Evolutionary conservation across 2,888 invertebrate species (phyloP).

Genomic region (Limnephilus auricula): DNA sequence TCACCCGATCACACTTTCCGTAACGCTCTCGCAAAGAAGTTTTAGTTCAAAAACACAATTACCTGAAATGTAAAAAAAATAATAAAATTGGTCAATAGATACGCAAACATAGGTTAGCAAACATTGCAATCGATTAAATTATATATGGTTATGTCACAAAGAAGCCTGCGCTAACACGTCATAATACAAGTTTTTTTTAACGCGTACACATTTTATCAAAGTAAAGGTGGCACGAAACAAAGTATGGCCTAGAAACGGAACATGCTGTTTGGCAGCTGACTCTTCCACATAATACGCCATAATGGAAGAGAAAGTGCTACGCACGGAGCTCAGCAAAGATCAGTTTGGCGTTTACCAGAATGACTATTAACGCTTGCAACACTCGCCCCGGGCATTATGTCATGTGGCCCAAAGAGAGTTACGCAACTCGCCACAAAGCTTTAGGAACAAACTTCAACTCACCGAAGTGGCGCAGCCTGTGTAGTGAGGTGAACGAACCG

Average conservation of each 20-base stretch:
- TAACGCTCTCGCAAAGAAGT: no score
- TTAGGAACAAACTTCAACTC: constrained; percentile 43
- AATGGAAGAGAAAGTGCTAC: constrained; percentile 59
- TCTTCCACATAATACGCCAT: constrained; percentile 10
- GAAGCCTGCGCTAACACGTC: not conserved
- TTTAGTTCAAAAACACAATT: no score
- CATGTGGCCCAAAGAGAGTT: constrained; percentile 44
- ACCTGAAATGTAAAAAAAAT: no score
- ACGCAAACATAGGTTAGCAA: not conserved
- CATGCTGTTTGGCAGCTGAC: constrained; percentile 6
- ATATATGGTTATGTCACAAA: not conserved
- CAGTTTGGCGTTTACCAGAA: constrained; percentile 37
- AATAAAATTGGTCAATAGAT: not conserved
- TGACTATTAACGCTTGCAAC: constrained; percentile 50
- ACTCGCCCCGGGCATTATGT: constrained; percentile 47
- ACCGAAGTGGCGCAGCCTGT: constrained; percentile 53
- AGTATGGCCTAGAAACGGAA: not conserved
- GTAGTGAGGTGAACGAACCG: constrained; percentile 39
- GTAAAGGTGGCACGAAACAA: not conserved
- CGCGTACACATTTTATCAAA: not conserved
- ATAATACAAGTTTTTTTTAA: not conserved
- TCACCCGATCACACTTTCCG: no score
- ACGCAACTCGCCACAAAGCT: constrained; percentile 37
- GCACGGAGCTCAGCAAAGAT: constrained; percentile 37
- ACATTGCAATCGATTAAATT: not conserved